phyloP scores from a whole-genome alignment of 2,113 vertebrate genomes.

The Vanacampus margaritifer region DNA sequence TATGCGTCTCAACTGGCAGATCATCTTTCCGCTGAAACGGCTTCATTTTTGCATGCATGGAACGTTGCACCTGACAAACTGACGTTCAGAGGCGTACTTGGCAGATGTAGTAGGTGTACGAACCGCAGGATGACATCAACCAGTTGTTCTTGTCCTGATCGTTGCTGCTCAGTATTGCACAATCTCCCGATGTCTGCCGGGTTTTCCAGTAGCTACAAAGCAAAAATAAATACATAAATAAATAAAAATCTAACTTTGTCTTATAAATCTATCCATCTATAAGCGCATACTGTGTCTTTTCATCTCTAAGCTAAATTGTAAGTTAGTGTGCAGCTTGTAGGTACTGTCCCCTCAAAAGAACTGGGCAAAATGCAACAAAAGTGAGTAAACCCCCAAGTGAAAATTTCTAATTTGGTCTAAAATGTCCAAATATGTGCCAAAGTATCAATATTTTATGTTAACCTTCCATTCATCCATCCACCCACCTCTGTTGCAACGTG shows the following conservation, averaged over 20 bases:
- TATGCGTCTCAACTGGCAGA: background rate
- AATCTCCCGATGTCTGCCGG: fast-evolving
- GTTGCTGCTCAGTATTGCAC: slow-evolving; percentile 37
- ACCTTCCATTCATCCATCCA: too few relatives aligned
- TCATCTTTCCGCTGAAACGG: background rate
- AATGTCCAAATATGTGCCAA: too few relatives aligned
- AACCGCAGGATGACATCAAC: background rate
- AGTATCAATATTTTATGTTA: too few relatives aligned
- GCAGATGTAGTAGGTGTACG: slow-evolving; percentile 62
- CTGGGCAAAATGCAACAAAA: too few relatives aligned
- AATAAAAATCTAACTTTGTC: background rate
- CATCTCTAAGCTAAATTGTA: too few relatives aligned
- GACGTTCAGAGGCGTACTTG: slow-evolving; percentile 24
- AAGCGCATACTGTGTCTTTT: too few relatives aligned
- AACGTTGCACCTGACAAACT: background rate
- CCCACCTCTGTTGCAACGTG: slow-evolving; percentile 36
- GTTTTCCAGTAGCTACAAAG: slow-evolving; percentile 55
- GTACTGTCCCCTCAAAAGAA: too few relatives aligned
- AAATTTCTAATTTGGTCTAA: too few relatives aligned
- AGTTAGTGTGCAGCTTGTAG: too few relatives aligned
- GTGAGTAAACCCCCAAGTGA: too few relatives aligned
- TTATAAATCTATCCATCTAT: background rate
- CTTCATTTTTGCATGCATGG: background rate
- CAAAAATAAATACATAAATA: background rate
- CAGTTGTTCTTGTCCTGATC: slow-evolving; percentile 39